A percentile compares a stretch with the other conserved stretches of the same genome.
phyloP scores from a whole-genome alignment of 2,888 invertebrate species.

The Pandemis corylana region DNA sequence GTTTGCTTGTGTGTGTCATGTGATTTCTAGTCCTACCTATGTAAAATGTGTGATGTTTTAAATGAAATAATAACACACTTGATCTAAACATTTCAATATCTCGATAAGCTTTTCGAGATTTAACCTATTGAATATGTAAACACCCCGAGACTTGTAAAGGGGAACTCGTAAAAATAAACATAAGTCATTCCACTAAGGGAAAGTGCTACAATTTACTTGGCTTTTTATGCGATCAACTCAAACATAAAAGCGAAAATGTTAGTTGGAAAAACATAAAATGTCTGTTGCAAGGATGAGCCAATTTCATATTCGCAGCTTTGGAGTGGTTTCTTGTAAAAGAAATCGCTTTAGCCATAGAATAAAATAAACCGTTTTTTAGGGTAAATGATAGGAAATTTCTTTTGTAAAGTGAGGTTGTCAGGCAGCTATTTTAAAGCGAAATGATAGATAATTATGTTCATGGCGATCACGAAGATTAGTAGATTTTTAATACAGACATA shows the following conservation, averaged over 20 bases:
- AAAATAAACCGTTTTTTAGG: constrained; percentile 45
- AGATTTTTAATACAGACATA: too few species aligned
- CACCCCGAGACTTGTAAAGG: neutral
- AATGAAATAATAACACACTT: neutral
- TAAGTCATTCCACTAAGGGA: constrained; percentile 7
- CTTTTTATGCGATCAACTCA: constrained; percentile 31
- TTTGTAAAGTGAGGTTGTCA: neutral
- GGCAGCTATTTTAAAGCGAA: neutral
- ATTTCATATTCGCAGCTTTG: constrained; percentile 73
- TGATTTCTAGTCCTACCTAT: too few species aligned
- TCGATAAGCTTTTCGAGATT: neutral
- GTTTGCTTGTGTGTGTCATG: too few species aligned
- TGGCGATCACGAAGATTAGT: too few species aligned
- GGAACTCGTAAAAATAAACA: constrained; percentile 5
- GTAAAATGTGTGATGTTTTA: too few species aligned
- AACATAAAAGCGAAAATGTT: constrained; percentile 22
- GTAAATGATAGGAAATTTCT: neutral
- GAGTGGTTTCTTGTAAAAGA: constrained; percentile 65
- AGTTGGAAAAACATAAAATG: constrained; percentile 52
- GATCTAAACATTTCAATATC: neutral
- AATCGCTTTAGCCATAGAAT: constrained; percentile 66
- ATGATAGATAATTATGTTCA: neutral
- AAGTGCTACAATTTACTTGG: constrained; percentile 13
- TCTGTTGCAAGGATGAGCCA: constrained; percentile 68
- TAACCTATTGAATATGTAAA: neutral